phyloP scores from a whole-genome alignment of 2,888 invertebrate genomes.

The Drosophila limbata region DNA sequence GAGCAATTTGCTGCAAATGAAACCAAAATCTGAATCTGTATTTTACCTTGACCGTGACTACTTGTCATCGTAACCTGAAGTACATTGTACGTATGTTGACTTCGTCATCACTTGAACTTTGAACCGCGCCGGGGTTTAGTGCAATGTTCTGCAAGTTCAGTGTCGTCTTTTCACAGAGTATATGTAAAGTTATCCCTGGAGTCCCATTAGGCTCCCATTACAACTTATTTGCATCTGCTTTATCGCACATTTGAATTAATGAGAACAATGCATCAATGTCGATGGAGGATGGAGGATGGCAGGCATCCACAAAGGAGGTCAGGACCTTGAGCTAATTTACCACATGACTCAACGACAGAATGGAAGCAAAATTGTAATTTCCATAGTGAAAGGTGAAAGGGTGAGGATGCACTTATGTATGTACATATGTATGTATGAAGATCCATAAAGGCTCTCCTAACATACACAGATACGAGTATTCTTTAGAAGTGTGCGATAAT shows the following conservation, averaged over 20 bases:
- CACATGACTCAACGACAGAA: background rate
- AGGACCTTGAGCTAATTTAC: constrained; percentile 22
- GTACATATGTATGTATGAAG: background rate
- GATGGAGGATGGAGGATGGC: background rate
- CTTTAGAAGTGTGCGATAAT: constrained; percentile 22
- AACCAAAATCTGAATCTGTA: constrained; percentile 16
- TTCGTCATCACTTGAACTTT: constrained; percentile 21
- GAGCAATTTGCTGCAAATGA: constrained; percentile 17
- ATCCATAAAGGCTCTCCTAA: constrained; percentile 1
- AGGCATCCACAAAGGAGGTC: background rate
- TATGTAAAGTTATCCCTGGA: constrained; percentile 6
- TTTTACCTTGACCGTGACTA: constrained; percentile 57
- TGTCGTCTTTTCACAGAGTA: background rate
- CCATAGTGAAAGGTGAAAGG: background rate
- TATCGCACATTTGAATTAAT: constrained; percentile 10
- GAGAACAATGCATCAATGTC: constrained; percentile 3
- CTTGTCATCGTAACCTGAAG: constrained; percentile 10
- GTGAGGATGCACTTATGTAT: constrained; percentile 20
- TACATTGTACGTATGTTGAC: constrained; percentile 14
- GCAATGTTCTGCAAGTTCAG: constrained; percentile 17
- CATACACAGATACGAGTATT: constrained; percentile 3
- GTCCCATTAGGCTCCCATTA: background rate
- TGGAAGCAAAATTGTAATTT: background rate
- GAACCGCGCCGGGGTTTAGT: constrained; percentile 1
- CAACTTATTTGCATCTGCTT: constrained; percentile 5